Evolutionary conservation across 2,113 vertebrate species (phyloP).

Genomic region (Puma concolor): DNA sequence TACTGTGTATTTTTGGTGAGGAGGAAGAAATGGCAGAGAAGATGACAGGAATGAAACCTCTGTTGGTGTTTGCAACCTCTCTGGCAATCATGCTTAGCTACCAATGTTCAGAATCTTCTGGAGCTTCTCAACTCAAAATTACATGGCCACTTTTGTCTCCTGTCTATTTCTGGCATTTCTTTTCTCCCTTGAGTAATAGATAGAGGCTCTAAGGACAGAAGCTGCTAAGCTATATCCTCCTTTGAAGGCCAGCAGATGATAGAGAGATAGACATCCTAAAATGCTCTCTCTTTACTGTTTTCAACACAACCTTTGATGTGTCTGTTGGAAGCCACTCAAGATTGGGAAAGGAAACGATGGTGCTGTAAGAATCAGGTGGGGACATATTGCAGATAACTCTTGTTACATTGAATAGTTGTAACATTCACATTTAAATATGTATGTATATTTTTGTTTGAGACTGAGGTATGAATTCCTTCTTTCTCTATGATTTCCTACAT

Average conservation of each 20-base stretch:
- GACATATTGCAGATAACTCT: background rate
- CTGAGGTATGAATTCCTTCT: background rate
- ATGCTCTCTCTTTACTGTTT: background rate
- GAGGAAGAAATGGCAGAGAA: background rate
- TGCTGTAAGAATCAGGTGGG: background rate
- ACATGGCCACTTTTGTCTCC: background rate
- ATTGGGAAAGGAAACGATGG: background rate
- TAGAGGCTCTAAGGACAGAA: background rate
- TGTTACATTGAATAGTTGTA: too few species aligned
- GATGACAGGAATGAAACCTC: background rate
- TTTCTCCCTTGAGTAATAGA: background rate
- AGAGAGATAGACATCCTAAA: background rate
- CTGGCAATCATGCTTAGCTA: background rate
- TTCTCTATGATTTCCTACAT: background rate
- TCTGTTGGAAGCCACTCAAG: background rate
- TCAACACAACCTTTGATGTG: background rate
- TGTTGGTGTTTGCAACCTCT: background rate
- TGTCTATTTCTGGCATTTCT: background rate
- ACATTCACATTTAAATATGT: background rate
- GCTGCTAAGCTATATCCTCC: background rate
- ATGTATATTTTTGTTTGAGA: background rate
- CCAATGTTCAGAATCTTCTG: background rate
- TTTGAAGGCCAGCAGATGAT: background rate
- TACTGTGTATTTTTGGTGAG: background rate
- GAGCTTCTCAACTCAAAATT: background rate